Evolutionary conservation across 2,888 invertebrate species (phyloP).

Genomic region (Fragum fragum): DNA sequence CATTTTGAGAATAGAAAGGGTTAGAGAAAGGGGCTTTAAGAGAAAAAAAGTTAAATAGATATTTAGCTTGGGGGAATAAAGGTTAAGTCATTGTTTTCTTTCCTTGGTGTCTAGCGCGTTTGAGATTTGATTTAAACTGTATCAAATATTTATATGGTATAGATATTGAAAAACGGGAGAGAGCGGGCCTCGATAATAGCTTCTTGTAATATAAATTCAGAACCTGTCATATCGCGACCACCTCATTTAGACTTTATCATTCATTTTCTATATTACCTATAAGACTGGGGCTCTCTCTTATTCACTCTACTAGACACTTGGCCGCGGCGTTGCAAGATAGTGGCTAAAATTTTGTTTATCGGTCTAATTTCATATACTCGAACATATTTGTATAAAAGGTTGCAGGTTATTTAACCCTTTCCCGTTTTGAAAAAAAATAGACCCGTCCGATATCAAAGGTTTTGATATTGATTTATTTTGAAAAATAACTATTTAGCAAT

Average conservation of each 20-base stretch:
- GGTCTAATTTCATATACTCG: too few species aligned
- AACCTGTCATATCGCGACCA: conserved; percentile 21
- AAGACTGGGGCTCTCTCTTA: conserved; percentile 2
- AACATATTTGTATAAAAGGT: too few species aligned
- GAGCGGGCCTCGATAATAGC: conserved; percentile 11
- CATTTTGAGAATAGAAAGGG: too few species aligned
- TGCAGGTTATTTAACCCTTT: too few species aligned
- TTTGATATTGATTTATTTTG: too few species aligned
- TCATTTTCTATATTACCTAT: conserved; percentile 28
- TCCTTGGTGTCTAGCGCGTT: conserved; percentile 18
- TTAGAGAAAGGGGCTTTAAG: too few species aligned
- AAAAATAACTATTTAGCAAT: too few species aligned
- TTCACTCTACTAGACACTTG: background rate
- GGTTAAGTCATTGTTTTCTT: conserved; percentile 24
- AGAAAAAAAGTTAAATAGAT: conserved; percentile 3
- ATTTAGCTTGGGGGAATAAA: conserved; percentile 1
- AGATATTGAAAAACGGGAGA: conserved; percentile 31
- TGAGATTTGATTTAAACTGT: conserved; percentile 35
- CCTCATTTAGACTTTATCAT: conserved; percentile 30
- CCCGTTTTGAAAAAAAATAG: too few species aligned
- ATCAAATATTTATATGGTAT: conserved; percentile 29
- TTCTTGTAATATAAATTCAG: conserved; percentile 28
- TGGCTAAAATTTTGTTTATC: background rate
- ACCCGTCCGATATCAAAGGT: too few species aligned
- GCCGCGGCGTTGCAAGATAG: background rate